Evolutionary conservation across 2,888 invertebrate species (phyloP), one percentile per base, ranked within the genome.

Genomic region (Amiota communis): DNA sequence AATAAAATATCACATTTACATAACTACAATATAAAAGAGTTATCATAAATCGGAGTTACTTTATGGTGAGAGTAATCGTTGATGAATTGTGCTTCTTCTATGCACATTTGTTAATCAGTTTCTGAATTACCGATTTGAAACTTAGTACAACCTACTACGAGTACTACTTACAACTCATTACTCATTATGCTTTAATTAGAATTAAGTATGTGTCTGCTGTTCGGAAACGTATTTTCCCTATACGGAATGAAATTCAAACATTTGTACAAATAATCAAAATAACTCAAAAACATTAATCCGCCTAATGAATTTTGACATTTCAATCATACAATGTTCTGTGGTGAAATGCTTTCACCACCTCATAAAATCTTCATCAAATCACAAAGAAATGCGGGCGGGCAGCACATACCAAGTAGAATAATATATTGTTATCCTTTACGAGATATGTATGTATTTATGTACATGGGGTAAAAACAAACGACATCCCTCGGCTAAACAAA

Each of bases 291-390:
- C 63, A 20, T 20, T 74, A 70, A 67, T n/a, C 67, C 71, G 8
- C 70, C 87, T 86, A 86, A 84, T 84, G 86, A 84, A 86, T 84
- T 78, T 84, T 83, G 84, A 84, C 81, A 86, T 83, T 81, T 86
- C 83, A 86, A 86, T 86, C 86, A 84, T 77, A 36, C 80, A 15
- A 79, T 64, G n/a, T 59, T 74, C 12, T 10, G 0, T 15, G 12
- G 12, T 12, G 23, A 63, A 63, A 63, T 63, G 46, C 67, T 53
- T 53, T 68, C 67, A 68, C 67, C 67, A 68, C 17, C 23, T 51
- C 49, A 51, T 17, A 53, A 3, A 49, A 23, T 36, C n/a, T n/a
- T n/a, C n/a, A 2, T 6, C 36, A 36, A 36, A 36, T 36, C n/a
- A n/a, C n/a, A 36, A 36, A 23, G 53, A 23, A 53, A 68, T 68